Evolutionary conservation across 2,113 vertebrate species (phyloP), one percentile per base, ranked within the genome.

Genomic region (Turdus rufiventris): DNA sequence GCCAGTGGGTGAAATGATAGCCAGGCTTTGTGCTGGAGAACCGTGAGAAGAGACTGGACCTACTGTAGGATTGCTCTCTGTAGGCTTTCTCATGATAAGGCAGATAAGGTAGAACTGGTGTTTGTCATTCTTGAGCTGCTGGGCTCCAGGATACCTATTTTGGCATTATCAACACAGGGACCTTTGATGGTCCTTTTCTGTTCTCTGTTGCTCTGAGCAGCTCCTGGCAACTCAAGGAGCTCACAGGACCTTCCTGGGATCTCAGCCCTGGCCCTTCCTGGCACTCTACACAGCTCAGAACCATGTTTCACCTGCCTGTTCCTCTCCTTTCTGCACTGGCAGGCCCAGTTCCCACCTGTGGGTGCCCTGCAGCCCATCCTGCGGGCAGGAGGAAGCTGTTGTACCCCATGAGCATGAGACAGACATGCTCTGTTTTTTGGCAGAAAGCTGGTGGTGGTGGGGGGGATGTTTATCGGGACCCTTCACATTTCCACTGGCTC

Each of bases 331-430:
- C 51, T 67, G 75, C 48, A 6, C 29, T 56, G 54, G 24, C 14
- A 5, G 45, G 9, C 61, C 34, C 50, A 34, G 17, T 47, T 74
- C 61, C 48, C 10, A 0, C 23, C 33, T 12, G 1, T 36, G 57
- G 56, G 12, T 62, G 51, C 42, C 12, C 2, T 17, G 45, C 53
- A 60, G 54, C 42, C 79, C 34, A 5, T 60, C 21, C 47, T 28
- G 56, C 0, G 0, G 61, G 68, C 5, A 0, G 83, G 19, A 76
- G 28, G 25, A 51, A 45, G 28, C 80, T 74, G 21, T 18, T 4
- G 0, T 74, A 10, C 29, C 38, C 31, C 29, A 14, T 36, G 34
- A 68, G 50, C 33, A 8, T 7, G 23, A 63, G 58, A 10, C 57
- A 10, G 6, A 10, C 38, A 78, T n/a, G 26, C 53, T 1, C 53